A percentile compares a stretch with the other conserved stretches of the same genome.
Evolutionary conservation across 1,140 invertebrate species (phyloP).

Genomic region (Drosophila pallidifrons): DNA sequence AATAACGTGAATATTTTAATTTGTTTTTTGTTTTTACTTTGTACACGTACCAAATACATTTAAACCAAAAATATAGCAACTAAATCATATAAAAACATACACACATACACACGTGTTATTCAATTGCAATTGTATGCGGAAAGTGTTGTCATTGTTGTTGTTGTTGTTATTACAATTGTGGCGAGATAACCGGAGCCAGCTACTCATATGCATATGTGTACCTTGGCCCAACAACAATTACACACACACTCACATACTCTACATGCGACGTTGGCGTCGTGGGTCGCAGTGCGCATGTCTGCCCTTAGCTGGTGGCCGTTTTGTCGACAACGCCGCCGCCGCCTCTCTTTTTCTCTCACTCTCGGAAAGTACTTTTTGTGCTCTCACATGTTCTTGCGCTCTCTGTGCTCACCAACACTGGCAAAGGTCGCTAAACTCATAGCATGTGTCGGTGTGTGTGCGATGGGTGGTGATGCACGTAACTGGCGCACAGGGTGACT

Average conservation of each 20-base stretch:
- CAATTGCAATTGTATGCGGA: constrained; percentile 9
- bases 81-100: constrained; percentile 9
- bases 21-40: constrained; percentile 36
- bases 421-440: constrained; percentile 6
- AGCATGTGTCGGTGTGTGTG: not conserved
- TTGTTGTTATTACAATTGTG: not conserved
- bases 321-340: constrained; percentile 6
- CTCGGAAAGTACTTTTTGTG: not conserved
- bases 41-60: constrained; percentile 69
- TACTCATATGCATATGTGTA: constrained; percentile 12
- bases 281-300: constrained; percentile 51
- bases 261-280: constrained; percentile 10
- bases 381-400: constrained; percentile 15
- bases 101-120: not conserved
- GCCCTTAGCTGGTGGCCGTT: constrained; percentile 49
- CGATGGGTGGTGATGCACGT: constrained; percentile 42
- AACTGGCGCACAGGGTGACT: constrained; percentile 44
- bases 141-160: not conserved
- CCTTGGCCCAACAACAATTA: not conserved
- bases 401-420: constrained; percentile 30
- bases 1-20: constrained; percentile 50
- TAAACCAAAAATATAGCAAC: constrained; percentile 49
- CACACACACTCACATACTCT: constrained; percentile 22
- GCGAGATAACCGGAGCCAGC: constrained; percentile 27
- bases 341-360: constrained; percentile 1